phyloP scores from a whole-genome alignment of 37 sponge, comb jelly and placozoan genomes.

The Hexactinellida sp. region DNA sequence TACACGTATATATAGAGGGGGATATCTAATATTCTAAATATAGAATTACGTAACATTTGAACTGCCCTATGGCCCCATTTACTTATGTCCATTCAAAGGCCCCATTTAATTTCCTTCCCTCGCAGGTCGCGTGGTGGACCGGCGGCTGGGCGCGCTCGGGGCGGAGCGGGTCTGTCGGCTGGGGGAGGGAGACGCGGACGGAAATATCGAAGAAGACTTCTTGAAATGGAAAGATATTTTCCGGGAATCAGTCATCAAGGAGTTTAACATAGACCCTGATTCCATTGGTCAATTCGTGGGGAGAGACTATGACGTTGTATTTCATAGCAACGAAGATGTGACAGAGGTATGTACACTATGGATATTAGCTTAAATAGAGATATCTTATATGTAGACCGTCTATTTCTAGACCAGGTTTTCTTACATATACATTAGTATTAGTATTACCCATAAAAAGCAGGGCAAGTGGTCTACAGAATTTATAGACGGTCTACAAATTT shows the following conservation, averaged over 20 bases:
- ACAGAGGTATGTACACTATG: background rate
- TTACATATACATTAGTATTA: no score
- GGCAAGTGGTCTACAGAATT: no score
- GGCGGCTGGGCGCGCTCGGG: conserved; percentile 47
- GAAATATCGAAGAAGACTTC: conserved; percentile 93
- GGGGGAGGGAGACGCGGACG: conserved; percentile 95
- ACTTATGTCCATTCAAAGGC: no score
- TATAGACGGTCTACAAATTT: background rate
- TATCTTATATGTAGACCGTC: no score
- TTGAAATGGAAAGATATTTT: conserved; percentile 85
- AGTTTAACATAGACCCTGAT: conserved; percentile 51
- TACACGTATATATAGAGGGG: no score
- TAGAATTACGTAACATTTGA: no score
- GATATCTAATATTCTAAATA: no score
- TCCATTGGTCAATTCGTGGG: conserved; percentile 17
- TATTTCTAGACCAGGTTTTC: no score
- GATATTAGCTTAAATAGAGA: no score
- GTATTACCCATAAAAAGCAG: no score
- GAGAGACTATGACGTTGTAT: conserved; percentile 48
- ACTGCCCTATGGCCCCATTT: no score
- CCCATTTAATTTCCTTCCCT: no score
- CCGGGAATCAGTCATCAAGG: conserved; percentile 57
- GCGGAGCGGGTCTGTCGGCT: conserved; percentile 49
- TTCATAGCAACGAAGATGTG: conserved; percentile 25
- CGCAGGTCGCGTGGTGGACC: conserved; percentile 49